phyloP scores from a whole-genome alignment of 1,140 invertebrate species.

The Scylla paramamosain region DNA sequence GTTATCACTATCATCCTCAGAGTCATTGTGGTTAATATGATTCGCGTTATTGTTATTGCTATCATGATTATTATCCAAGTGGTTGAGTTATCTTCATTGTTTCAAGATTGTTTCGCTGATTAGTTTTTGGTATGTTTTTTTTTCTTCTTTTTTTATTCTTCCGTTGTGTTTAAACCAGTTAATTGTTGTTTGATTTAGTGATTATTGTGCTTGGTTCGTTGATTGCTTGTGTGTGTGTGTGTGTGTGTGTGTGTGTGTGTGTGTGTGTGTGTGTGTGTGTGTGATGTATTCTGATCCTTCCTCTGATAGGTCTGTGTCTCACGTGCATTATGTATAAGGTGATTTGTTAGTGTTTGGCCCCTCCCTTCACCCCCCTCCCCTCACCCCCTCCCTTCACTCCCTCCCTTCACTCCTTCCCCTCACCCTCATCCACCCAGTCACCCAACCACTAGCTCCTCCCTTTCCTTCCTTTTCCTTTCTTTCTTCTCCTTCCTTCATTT shows the following conservation, averaged over 20 bases:
- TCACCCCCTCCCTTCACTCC: neutral
- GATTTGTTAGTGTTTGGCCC: neutral
- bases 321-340: conserved; percentile 15
- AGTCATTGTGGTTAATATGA: neutral
- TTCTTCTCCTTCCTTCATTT: too few relatives aligned
- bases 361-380: neutral
- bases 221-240: neutral
- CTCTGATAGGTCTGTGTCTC: neutral
- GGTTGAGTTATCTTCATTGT: neutral
- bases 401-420: too few relatives aligned
- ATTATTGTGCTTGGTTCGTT: neutral
- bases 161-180: too few relatives aligned
- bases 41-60: neutral
- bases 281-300: conserved; percentile 11
- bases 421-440: too few relatives aligned
- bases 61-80: neutral
- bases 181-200: neutral
- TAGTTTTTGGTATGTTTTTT: too few relatives aligned
- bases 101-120: too few relatives aligned
- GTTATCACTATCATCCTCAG: neutral
- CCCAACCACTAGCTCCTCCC: too few relatives aligned
- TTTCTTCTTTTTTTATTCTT: too few relatives aligned
- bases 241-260: conserved; percentile 12
- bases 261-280: conserved; percentile 20
- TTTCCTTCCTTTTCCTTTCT: too few relatives aligned